A percentile compares a stretch with the other conserved stretches of the same genome.
phyloP scores from a whole-genome alignment of 30 jellyfish, hydroid and myxozoan species.

The Aurelia sp. region DNA sequence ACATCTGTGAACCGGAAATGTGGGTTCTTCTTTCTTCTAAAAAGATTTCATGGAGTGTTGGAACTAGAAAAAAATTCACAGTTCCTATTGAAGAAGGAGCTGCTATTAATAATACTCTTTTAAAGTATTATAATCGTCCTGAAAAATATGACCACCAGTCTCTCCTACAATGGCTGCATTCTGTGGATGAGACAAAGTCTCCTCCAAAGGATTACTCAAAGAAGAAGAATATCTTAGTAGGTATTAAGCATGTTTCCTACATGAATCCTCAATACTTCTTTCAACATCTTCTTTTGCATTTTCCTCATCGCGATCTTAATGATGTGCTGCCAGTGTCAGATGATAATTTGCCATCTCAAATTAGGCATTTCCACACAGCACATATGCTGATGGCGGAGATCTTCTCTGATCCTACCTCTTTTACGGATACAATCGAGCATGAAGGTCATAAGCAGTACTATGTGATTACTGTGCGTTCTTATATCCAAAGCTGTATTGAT shows the following conservation, averaged over 20 bases:
- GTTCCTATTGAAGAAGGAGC: not conserved
- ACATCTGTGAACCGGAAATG: too few relatives aligned
- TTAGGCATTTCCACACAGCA: not conserved
- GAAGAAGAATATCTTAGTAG: not conserved
- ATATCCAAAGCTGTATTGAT: not conserved
- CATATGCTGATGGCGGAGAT: not conserved
- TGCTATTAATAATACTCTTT: not conserved
- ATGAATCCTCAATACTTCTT: conserved; percentile 7
- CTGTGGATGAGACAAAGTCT: not conserved
- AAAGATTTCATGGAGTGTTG: not conserved
- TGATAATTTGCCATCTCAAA: not conserved
- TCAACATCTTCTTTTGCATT: conserved; percentile 1
- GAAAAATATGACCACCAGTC: not conserved
- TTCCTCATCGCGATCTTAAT: not conserved
- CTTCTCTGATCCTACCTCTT: not conserved
- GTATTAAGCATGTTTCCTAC: not conserved
- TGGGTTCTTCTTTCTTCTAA: not conserved
- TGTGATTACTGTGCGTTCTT: not conserved
- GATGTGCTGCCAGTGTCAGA: not conserved
- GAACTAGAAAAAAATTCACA: not conserved
- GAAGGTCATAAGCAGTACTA: conserved; percentile 16
- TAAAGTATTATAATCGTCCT: conserved; percentile 5
- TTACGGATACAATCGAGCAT: not conserved
- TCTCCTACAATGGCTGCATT: not conserved
- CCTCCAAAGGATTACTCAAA: not conserved